Conservation (phyloP, 2,888 invertebrate genomes). For the Altica lythri region DNA sequence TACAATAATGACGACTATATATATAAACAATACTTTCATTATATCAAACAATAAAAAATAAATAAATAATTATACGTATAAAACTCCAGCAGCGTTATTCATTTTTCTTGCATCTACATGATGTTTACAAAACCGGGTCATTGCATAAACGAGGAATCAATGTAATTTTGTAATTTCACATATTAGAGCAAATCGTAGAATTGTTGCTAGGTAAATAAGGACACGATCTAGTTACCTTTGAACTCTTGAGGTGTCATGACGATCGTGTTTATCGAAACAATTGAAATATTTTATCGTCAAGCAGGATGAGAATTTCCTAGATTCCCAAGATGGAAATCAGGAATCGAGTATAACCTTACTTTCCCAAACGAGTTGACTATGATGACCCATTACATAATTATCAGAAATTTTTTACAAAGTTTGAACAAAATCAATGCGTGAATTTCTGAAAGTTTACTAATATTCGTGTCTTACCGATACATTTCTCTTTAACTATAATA, state of each 20-base stretch:
- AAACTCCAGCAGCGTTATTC: too few species aligned
- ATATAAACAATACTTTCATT: too few species aligned
- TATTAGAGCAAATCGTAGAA: conserved; percentile 17
- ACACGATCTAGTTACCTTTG: conserved; percentile 24
- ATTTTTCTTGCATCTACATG: too few species aligned
- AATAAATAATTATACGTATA: too few species aligned
- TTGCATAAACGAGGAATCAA: conserved; percentile 22
- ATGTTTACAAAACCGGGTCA: conserved; percentile 18
- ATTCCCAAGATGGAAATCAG: conserved; percentile 6
- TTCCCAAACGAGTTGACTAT: background rate
- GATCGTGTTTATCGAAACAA: conserved; percentile 26
- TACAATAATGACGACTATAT: too few species aligned
- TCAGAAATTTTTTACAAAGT: too few species aligned
- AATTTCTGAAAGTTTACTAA: too few species aligned
- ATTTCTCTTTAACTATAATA: too few species aligned
- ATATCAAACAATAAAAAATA: too few species aligned
- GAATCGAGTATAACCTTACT: background rate
- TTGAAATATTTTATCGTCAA: conserved; percentile 17
- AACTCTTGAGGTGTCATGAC: conserved; percentile 24
- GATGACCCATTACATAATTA: too few species aligned
- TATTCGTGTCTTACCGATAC: too few species aligned
- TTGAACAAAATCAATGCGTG: too few species aligned
- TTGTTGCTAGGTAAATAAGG: conserved; percentile 18
- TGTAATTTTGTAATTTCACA: conserved; percentile 21
- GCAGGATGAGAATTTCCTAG: conserved; percentile 18